phyloP scores from a whole-genome alignment of 2,888 invertebrate species.

The Serripes groenlandicus region DNA sequence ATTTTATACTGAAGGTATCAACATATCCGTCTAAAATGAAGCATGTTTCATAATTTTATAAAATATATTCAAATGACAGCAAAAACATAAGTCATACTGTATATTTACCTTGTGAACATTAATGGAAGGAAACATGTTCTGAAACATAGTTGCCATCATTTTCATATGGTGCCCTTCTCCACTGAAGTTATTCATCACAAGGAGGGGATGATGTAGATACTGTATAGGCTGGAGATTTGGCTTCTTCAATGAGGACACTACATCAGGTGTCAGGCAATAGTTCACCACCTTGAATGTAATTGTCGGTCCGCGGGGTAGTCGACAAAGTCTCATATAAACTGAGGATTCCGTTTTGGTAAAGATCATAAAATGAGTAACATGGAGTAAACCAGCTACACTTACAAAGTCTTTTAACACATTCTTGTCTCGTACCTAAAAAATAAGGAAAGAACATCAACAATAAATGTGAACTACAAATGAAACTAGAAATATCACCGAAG shows the following conservation, averaged over 20 bases:
- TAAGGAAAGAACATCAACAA: not conserved
- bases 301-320: slow-evolving; percentile 97
- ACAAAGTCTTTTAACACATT: slow-evolving; percentile 99
- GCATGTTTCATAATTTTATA: too few species aligned
- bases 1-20: too few species aligned
- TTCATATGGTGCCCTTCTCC: slow-evolving; percentile 90
- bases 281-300: slow-evolving; percentile 93
- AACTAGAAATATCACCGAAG: too few species aligned
- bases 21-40: too few species aligned
- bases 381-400: slow-evolving; percentile 94
- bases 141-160: slow-evolving; percentile 97
- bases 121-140: slow-evolving; percentile 99
- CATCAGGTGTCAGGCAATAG: slow-evolving; percentile 94
- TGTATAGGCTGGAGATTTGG: slow-evolving; percentile 89
- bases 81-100: not conserved
- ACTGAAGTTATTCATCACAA: slow-evolving; percentile 92
- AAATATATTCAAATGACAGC: not conserved
- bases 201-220: slow-evolving; percentile 95
- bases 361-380: slow-evolving; percentile 96
- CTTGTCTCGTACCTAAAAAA: slow-evolving; percentile 92
- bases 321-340: slow-evolving; percentile 92
- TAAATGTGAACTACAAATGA: too few species aligned
- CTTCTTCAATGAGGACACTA: slow-evolving; percentile 94
- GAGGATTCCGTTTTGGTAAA: slow-evolving; percentile 93
- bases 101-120: slow-evolving; percentile 93